Conservation (phyloP, 2,888 invertebrate species). For the Fragum fragum region DNA sequence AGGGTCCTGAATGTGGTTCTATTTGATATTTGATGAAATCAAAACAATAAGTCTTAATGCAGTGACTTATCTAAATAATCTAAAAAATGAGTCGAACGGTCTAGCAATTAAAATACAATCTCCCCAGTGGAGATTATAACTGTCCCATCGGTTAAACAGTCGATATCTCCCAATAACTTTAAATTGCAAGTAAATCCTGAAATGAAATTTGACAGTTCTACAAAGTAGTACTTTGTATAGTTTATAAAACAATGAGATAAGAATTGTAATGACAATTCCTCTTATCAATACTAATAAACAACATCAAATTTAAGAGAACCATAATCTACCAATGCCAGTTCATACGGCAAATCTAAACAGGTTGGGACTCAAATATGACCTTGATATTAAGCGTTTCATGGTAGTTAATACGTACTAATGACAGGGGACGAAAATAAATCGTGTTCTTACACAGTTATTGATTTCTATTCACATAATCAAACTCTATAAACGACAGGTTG, state of each 20-base stretch:
- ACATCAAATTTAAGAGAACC: not conserved
- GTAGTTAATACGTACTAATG: not conserved
- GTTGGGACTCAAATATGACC: not conserved
- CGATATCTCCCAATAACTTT: conserved; percentile 21
- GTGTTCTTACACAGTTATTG: not conserved
- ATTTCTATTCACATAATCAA: not conserved
- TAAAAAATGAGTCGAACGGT: conserved; percentile 41
- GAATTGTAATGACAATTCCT: conserved; percentile 30
- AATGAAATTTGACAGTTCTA: conserved; percentile 36
- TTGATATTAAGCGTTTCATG: not conserved
- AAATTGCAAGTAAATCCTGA: conserved; percentile 31
- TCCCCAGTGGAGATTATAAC: conserved; percentile 24
- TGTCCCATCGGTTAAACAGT: conserved; percentile 17
- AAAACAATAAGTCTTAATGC: not conserved
- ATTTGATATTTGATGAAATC: conserved; percentile 34
- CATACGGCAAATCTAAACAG: not conserved
- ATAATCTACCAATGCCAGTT: conserved; percentile 1
- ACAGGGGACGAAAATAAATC: not conserved
- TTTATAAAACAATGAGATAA: conserved; percentile 25
- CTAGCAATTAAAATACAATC: conserved; percentile 16
- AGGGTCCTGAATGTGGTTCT: conserved; percentile 24
- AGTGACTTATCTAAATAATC: conserved; percentile 15
- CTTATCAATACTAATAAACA: conserved; percentile 25
- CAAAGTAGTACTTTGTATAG: conserved; percentile 19
- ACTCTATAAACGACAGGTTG: not conserved